Conservation (phyloP, 2,797 vertebrate species). For the Borostomias antarcticus region DNA sequence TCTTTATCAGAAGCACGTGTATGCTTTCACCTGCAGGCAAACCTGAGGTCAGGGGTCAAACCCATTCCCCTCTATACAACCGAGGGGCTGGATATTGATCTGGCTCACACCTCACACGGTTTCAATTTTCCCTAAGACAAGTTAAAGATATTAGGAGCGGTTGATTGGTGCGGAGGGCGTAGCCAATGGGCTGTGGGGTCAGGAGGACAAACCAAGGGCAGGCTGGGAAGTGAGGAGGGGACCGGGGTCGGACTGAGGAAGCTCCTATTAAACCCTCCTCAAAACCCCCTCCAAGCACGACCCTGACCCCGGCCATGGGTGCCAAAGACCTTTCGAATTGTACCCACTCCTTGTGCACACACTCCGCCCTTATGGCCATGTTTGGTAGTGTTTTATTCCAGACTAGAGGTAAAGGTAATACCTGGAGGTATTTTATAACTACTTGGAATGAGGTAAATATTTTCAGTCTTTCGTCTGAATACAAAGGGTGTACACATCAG, state of each 20-base stretch:
- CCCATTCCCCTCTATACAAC: conserved; percentile 19
- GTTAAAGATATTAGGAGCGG: conserved; percentile 59
- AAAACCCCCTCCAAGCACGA: conserved; percentile 24
- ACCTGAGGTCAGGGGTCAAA: conserved; percentile 64
- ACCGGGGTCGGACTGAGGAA: conserved; percentile 46
- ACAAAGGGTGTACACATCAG: not conserved
- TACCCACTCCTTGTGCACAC: not conserved
- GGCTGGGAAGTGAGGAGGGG: conserved; percentile 28
- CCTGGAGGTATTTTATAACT: too few relatives aligned
- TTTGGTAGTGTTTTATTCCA: too few relatives aligned
- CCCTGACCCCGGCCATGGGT: too few relatives aligned
- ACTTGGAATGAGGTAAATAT: too few relatives aligned
- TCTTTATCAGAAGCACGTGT: conserved; percentile 90
- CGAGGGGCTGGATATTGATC: conserved; percentile 58
- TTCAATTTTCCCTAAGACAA: conserved; percentile 75
- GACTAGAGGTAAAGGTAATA: too few relatives aligned
- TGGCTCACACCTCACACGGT: conserved; percentile 73
- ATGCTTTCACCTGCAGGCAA: conserved; percentile 65
- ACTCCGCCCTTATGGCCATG: too few relatives aligned
- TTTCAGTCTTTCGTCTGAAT: too few relatives aligned
- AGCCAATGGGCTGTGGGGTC: conserved; percentile 62
- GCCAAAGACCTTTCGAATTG: too few relatives aligned
- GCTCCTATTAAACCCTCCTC: conserved; percentile 68
- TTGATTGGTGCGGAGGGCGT: conserved; percentile 49
- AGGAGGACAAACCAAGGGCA: conserved; percentile 59